Conservation (phyloP, 1,140 invertebrate species). For the Globodera ellingtonae region DNA sequence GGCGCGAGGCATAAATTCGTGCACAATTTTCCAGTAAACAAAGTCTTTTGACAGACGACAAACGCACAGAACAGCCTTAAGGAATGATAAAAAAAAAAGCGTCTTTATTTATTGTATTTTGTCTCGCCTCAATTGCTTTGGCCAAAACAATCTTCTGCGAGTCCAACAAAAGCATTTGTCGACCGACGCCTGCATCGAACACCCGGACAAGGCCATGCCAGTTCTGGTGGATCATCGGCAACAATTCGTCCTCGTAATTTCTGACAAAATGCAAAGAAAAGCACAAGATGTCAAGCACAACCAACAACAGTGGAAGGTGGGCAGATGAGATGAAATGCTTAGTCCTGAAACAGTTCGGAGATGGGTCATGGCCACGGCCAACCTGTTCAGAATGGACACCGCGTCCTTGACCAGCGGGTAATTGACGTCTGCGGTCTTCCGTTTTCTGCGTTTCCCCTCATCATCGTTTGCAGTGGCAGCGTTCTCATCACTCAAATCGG, state of each 20-base stretch:
- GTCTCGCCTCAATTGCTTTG: constrained; percentile 26
- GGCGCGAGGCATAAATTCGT: constrained; percentile 39
- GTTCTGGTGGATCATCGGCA: constrained; percentile 50
- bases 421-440: neutral
- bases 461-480: neutral
- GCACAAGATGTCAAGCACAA: constrained; percentile 46
- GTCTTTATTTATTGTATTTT: neutral
- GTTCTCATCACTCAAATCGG: neutral
- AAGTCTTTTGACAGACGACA: constrained; percentile 35
- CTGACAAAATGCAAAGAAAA: constrained; percentile 35
- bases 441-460: neutral
- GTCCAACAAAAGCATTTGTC: constrained; percentile 5
- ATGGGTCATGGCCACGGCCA: neutral
- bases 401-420: constrained; percentile 24
- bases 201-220: constrained; percentile 37
- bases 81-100: neutral
- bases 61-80: constrained; percentile 41
- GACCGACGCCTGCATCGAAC: constrained; percentile 22
- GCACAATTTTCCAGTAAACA: constrained; percentile 42
- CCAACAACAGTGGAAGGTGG: constrained; percentile 40
- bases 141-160: constrained; percentile 19
- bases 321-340: constrained; percentile 48
- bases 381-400: constrained; percentile 24
- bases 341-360: constrained; percentile 31
- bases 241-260: constrained; percentile 47